phyloP scores from a whole-genome alignment of 2,888 invertebrate genomes.

The Amiota communis region DNA sequence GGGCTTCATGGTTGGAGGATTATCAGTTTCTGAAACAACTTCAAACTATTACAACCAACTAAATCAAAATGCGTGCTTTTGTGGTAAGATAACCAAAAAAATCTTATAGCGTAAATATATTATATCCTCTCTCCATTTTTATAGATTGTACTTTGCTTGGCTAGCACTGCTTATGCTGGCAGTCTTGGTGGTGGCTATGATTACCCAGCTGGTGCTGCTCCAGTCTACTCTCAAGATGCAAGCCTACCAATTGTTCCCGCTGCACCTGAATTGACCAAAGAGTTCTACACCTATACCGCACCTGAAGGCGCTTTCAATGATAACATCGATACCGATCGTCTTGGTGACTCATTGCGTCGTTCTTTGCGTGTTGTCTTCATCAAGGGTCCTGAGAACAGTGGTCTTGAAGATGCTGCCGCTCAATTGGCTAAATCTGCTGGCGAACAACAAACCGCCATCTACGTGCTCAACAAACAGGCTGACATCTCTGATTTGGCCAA shows the following conservation, averaged over 20 bases:
- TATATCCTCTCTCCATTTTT: background rate
- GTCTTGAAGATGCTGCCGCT: conserved; percentile 63
- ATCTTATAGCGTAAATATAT: background rate
- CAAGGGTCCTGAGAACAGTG: conserved; percentile 68
- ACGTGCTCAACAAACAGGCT: conserved; percentile 68
- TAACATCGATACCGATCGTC: conserved; percentile 48
- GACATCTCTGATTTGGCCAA: conserved; percentile 60
- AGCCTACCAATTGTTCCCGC: background rate
- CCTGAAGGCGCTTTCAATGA: conserved; percentile 66
- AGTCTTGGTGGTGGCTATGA: conserved; percentile 48
- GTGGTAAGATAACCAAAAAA: conserved; percentile 43
- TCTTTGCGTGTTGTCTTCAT: conserved; percentile 70
- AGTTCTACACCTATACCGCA: conserved; percentile 65
- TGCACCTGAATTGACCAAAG: conserved; percentile 54
- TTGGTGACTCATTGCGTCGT: conserved; percentile 53
- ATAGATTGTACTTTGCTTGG: conserved; percentile 49
- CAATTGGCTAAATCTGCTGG: conserved; percentile 61
- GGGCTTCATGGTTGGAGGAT: background rate
- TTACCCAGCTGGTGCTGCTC: conserved; percentile 34
- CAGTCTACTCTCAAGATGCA: background rate
- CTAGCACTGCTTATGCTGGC: conserved; percentile 44
- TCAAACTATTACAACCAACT: background rate
- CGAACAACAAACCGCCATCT: conserved; percentile 67
- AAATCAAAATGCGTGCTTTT: conserved; percentile 77
- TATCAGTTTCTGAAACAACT: conserved; percentile 33